Conservation (phyloP, 2,113 vertebrate genomes). For the Conger conger region DNA sequence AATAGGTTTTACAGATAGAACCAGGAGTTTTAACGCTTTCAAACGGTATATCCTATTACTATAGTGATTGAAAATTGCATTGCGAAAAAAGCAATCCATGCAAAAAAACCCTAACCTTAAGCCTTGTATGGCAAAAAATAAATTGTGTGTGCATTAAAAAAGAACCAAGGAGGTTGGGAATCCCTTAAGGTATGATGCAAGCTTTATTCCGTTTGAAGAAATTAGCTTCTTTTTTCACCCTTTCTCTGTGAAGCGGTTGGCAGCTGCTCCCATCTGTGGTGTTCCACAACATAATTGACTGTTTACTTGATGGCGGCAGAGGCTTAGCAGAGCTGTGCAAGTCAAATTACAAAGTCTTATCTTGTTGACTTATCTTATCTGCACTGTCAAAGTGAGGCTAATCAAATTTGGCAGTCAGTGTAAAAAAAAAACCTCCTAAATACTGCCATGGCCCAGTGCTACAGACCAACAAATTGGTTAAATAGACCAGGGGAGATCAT, state of each 20-base stretch:
- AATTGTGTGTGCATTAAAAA: not conserved
- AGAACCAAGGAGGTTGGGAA: not conserved
- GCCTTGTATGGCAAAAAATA: not conserved
- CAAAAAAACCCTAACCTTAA: no score
- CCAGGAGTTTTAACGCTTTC: no score
- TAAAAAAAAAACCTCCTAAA: constrained; percentile 1
- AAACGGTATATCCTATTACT: no score
- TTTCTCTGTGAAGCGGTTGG: not conserved
- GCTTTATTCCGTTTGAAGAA: constrained; percentile 13
- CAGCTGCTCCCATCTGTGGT: constrained; percentile 5
- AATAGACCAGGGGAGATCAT: constrained; percentile 21
- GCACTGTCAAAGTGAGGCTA: constrained; percentile 2
- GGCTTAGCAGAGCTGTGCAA: constrained; percentile 17
- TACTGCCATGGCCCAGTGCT: not conserved
- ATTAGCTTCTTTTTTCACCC: constrained; percentile 16
- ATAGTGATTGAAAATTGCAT: no score
- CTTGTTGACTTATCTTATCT: constrained; percentile 20
- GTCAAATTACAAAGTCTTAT: constrained; percentile 28
- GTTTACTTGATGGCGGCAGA: constrained; percentile 15
- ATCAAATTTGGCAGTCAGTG: not conserved
- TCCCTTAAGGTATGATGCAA: constrained; percentile 20
- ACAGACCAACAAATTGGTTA: not conserved
- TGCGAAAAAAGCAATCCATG: no score
- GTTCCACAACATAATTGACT: constrained; percentile 1
- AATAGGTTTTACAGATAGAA: no score